A percentile compares a stretch with the other conserved stretches of the same genome.
These are phyloP conservation scores for Cephalopholis sonnerati DNA, from an alignment of 2,113 vertebrate species.

Conservation along the genomic window DNA sequence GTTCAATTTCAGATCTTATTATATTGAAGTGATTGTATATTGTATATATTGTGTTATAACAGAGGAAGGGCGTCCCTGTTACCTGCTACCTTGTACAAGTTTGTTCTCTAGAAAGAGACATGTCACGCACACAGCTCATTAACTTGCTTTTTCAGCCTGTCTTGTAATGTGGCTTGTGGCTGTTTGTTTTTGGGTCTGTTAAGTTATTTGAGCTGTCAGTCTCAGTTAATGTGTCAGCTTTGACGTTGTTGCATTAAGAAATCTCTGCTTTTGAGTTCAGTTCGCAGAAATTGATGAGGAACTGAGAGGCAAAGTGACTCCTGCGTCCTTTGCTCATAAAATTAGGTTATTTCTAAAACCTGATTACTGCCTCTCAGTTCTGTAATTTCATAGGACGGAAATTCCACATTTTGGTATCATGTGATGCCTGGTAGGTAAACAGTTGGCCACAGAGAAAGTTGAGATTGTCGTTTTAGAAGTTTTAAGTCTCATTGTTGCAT, in stretches of 20 bases:
- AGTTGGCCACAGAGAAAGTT: not conserved
- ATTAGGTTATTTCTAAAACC: not conserved
- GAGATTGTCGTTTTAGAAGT: not conserved
- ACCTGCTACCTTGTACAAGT: not conserved
- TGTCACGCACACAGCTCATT: not conserved
- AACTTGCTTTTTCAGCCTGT: not conserved
- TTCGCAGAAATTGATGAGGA: conserved; percentile 18
- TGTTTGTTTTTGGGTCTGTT: not conserved
- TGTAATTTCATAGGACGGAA: not conserved
- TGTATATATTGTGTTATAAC: conserved; percentile 6
- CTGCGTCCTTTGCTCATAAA: rapidly evolving
- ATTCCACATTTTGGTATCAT: not conserved
- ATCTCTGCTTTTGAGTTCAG: not conserved
- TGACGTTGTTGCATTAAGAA: not conserved
- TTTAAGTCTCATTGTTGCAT: not conserved
- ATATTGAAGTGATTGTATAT: not conserved
- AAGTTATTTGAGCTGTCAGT: not conserved
- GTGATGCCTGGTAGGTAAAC: not conserved
- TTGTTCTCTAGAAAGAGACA: not conserved
- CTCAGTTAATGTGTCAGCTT: not conserved
- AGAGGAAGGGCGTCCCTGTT: not conserved
- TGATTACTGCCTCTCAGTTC: not conserved
- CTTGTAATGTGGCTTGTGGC: not conserved
- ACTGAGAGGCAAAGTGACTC: not conserved
- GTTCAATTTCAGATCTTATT: not conserved